Conservation (phyloP, 2,888 invertebrate genomes). For the Agriopis aurantiaria region DNA sequence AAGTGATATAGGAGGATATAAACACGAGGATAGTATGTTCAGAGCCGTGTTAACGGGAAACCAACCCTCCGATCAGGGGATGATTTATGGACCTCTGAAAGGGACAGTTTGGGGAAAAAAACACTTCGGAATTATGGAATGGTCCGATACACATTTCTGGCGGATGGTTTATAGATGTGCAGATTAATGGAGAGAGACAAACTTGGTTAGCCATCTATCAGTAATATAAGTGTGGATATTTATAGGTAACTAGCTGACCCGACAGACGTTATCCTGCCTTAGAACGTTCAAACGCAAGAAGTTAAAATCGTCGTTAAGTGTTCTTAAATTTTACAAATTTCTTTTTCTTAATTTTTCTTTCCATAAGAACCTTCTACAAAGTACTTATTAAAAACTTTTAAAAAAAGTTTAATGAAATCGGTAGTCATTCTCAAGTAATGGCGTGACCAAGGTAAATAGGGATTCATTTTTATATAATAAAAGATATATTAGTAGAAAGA, state of each 20-base stretch:
- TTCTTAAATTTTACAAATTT: too few species aligned
- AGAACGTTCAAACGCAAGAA: too few species aligned
- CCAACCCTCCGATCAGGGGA: conserved; percentile 51
- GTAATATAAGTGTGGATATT: background rate
- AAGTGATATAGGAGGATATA: conserved; percentile 42
- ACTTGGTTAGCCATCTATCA: background rate
- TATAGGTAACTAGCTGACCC: background rate
- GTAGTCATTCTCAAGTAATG: too few species aligned
- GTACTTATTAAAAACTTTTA: too few species aligned
- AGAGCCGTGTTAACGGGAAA: conserved; percentile 60
- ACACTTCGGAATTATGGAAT: conserved; percentile 50
- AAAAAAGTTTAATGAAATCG: too few species aligned
- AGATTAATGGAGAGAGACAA: conserved; percentile 7
- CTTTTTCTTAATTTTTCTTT: too few species aligned
- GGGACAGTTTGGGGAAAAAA: conserved; percentile 56
- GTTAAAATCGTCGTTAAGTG: too few species aligned
- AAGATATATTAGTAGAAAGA: too few species aligned
- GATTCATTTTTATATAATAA: too few species aligned
- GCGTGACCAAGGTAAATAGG: too few species aligned
- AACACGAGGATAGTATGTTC: conserved; percentile 48
- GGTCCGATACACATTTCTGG: conserved; percentile 52
- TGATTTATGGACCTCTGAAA: conserved; percentile 61
- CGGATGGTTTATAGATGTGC: conserved; percentile 51
- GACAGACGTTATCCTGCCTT: too few species aligned
- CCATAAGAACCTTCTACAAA: too few species aligned